Evolutionary conservation across 2,888 invertebrate genomes (phyloP).

Genomic region (Margaritifera margaritifera): DNA sequence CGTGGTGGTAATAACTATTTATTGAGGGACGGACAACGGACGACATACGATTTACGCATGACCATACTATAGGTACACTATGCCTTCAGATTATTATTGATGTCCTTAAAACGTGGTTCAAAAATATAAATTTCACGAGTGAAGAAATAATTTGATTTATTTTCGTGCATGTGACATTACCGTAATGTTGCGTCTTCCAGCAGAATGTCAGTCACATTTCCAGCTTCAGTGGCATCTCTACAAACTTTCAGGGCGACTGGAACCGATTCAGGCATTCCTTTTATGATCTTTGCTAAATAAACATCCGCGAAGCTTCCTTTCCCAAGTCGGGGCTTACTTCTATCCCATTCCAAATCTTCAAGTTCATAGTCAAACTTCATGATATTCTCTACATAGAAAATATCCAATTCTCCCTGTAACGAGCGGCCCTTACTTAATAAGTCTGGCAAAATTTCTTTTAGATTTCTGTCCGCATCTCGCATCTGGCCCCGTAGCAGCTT

Average conservation of each 20-base stretch:
- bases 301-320: constrained; percentile 64
- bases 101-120: too few relatives aligned
- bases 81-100: too few relatives aligned
- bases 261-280: constrained; percentile 1
- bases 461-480: constrained; percentile 37
- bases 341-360: constrained; percentile 48
- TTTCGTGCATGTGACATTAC: constrained; percentile 20
- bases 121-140: too few relatives aligned
- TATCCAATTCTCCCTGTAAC: constrained; percentile 53
- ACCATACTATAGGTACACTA: too few relatives aligned
- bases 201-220: constrained; percentile 52
- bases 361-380: constrained; percentile 57
- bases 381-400: constrained; percentile 57
- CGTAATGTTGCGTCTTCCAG: constrained; percentile 59
- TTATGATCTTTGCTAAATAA: constrained; percentile 36
- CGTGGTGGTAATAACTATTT: too few relatives aligned
- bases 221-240: constrained; percentile 39
- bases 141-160: too few relatives aligned
- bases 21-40: too few relatives aligned
- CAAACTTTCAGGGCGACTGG: constrained; percentile 54
- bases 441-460: constrained; percentile 46
- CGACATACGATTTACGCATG: too few relatives aligned
- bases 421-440: constrained; percentile 27
- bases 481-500: constrained; percentile 46
- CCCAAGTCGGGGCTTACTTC: constrained; percentile 41